phyloP scores from a whole-genome alignment of 2,888 invertebrate species.

The Campopleginae sp. region DNA sequence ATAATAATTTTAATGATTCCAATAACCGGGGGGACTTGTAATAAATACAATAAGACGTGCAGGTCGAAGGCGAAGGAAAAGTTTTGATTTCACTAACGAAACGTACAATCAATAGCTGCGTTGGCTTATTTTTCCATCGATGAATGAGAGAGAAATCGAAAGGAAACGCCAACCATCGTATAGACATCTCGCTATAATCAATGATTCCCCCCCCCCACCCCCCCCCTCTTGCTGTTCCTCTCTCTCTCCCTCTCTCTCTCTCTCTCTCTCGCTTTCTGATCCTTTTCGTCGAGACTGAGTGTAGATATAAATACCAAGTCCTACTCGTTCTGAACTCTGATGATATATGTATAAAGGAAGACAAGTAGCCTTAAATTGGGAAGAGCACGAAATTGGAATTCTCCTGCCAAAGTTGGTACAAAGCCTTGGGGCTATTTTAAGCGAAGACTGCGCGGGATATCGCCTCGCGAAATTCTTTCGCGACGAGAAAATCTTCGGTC shows the following conservation, averaged over 20 bases:
- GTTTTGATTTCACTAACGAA: conserved; percentile 64
- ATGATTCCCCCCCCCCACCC: background rate
- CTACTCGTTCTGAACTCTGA: conserved; percentile 7
- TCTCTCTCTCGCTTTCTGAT: conserved; percentile 50
- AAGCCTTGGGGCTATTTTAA: conserved; percentile 66
- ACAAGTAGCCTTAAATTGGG: conserved; percentile 81
- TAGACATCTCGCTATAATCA: background rate
- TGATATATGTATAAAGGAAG: conserved; percentile 69
- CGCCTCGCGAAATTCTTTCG: conserved; percentile 46
- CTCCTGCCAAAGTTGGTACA: conserved; percentile 77
- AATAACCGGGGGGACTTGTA: conserved; percentile 50
- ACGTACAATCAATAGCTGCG: conserved; percentile 68
- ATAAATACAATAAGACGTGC: conserved; percentile 36
- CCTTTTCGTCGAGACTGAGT: conserved; percentile 3
- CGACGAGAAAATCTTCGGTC: conserved; percentile 50
- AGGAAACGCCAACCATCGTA: conserved; percentile 38
- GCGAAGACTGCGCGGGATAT: conserved; percentile 35
- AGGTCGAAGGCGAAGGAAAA: conserved; percentile 20
- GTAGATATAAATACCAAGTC: conserved; percentile 7
- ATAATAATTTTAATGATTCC: conserved; percentile 15
- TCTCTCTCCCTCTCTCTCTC: conserved; percentile 29
- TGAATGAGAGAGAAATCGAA: conserved; percentile 17
- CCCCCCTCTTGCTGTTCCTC: conserved; percentile 5
- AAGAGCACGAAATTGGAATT: conserved; percentile 81
- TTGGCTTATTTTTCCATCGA: conserved; percentile 3